Evolutionary conservation across 2,113 vertebrate genomes (phyloP).

Genomic region (Sturnus vulgaris): DNA sequence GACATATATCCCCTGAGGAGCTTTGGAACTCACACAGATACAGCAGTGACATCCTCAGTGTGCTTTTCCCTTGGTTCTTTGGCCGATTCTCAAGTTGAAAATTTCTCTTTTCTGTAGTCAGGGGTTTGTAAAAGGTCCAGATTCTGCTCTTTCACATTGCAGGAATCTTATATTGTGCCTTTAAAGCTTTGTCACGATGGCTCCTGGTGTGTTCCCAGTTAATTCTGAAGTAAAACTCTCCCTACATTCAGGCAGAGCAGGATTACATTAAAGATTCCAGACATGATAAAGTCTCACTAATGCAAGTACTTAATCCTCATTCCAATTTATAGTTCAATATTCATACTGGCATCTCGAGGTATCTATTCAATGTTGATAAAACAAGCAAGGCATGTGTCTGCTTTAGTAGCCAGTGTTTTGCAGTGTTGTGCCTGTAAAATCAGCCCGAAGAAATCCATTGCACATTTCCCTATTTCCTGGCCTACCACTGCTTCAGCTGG

Average conservation of each 20-base stretch:
- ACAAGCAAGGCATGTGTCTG: not conserved
- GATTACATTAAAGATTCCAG: not conserved
- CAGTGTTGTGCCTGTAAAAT: not conserved
- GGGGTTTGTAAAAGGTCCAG: not conserved
- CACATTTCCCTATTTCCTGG: not conserved
- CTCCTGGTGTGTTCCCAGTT: not conserved
- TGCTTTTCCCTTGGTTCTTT: not conserved
- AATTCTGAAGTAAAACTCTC: not conserved
- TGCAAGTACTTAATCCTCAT: not conserved
- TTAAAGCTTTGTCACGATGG: not conserved
- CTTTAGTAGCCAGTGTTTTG: not conserved
- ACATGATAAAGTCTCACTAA: not conserved
- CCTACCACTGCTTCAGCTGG: not conserved
- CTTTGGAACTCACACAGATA: not conserved
- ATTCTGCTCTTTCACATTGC: not conserved
- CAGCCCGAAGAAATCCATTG: not conserved
- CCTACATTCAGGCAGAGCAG: not conserved
- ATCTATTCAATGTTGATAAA: not conserved
- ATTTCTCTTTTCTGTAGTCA: not conserved
- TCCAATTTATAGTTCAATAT: not conserved
- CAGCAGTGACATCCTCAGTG: not conserved
- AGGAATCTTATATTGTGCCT: not conserved
- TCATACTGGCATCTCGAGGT: not conserved
- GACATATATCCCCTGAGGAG: not conserved
- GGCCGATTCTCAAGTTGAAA: not conserved